phyloP scores from a whole-genome alignment of 2,113 vertebrate genomes.

The Alethe diademata region DNA sequence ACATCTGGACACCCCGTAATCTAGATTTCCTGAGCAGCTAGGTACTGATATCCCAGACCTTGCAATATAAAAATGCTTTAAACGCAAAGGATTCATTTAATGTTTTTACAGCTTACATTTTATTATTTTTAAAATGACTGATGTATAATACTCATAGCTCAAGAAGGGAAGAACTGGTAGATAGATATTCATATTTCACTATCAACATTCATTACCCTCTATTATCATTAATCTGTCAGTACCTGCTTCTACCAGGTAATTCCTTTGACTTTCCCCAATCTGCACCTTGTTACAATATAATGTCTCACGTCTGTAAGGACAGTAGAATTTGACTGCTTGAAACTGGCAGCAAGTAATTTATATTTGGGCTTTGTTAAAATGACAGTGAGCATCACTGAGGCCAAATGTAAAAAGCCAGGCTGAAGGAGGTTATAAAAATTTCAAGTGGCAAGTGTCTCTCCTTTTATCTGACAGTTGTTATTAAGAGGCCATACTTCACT shows the following conservation, averaged over 20 bases:
- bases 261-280: constrained; percentile 48
- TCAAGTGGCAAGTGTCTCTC: constrained; percentile 58
- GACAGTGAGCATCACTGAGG: constrained; percentile 62
- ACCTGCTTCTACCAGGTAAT: constrained; percentile 46
- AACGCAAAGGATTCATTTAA: background rate
- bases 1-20: background rate
- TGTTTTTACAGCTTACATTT: background rate
- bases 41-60: background rate
- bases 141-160: background rate
- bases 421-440: constrained; percentile 64
- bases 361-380: constrained; percentile 72
- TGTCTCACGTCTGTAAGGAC: constrained; percentile 60
- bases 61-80: background rate
- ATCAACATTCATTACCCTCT: constrained; percentile 47
- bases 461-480: constrained; percentile 71
- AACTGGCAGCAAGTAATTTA: constrained; percentile 72
- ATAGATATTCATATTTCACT: constrained; percentile 21
- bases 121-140: background rate
- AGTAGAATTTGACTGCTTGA: constrained; percentile 65
- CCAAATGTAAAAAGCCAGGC: constrained; percentile 64
- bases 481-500: constrained; percentile 51
- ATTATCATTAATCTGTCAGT: constrained; percentile 62
- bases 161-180: constrained; percentile 24
- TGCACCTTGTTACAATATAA: constrained; percentile 52
- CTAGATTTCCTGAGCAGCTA: background rate